phyloP scores from a whole-genome alignment of 2,888 invertebrate genomes.

The Drosophila stalkeri region DNA sequence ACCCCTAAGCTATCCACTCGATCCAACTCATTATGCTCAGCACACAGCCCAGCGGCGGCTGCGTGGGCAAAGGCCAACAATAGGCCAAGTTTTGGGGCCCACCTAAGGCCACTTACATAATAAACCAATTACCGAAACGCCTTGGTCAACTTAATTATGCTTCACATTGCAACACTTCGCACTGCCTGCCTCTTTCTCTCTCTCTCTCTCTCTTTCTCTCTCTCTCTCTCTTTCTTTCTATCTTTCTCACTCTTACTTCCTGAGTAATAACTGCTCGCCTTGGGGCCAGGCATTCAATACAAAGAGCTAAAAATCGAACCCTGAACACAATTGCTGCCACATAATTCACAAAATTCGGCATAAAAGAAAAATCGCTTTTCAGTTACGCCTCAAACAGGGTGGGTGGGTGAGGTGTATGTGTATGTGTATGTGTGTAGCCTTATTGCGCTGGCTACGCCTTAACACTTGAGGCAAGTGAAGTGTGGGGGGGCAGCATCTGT shows the following conservation, averaged over 20 bases:
- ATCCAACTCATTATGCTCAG: conserved; percentile 34
- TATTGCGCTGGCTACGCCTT: conserved; percentile 47
- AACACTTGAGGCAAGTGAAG: conserved; percentile 2
- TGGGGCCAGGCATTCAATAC: conserved; percentile 46
- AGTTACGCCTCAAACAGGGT: conserved; percentile 5
- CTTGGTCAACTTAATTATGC: conserved; percentile 70
- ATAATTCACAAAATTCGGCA: conserved; percentile 70
- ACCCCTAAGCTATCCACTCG: conserved; percentile 2
- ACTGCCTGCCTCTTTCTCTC: background rate
- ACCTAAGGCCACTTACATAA: conserved; percentile 62
- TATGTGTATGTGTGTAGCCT: conserved; percentile 32
- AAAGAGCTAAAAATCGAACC: conserved; percentile 53
- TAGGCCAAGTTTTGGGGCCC: conserved; percentile 36
- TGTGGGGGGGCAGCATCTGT: conserved; percentile 65
- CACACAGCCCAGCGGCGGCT: conserved; percentile 13
- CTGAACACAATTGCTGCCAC: conserved; percentile 72
- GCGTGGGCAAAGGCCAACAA: conserved; percentile 24
- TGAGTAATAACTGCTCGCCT: conserved; percentile 14
- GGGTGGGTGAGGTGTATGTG: background rate
- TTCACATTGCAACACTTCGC: conserved; percentile 52
- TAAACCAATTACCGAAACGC: conserved; percentile 68
- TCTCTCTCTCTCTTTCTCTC: background rate
- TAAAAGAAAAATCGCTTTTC: conserved; percentile 76
- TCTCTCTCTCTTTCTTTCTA: background rate
- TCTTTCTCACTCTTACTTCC: background rate